These are phyloP conservation scores for Hoplodrina ambigua DNA, from an alignment of 2,888 invertebrate species.

Conservation along the genomic window DNA sequence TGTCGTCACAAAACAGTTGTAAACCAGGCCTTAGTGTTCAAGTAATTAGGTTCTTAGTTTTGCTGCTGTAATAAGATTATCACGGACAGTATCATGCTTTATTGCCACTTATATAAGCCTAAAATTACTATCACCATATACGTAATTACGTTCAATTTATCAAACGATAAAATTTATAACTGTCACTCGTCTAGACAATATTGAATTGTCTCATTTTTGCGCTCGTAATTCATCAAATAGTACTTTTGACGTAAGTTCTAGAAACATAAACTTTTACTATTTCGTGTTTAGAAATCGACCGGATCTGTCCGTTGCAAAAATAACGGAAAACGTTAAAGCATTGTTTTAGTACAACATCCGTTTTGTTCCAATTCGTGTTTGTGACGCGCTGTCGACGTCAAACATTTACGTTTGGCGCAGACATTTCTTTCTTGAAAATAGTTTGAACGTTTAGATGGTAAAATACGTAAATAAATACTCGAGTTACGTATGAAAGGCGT, in stretches of 20 bases:
- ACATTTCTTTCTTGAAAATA: slow-evolving; percentile 3
- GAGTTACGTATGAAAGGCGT: slow-evolving; percentile 48
- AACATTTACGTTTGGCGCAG: slow-evolving; percentile 20
- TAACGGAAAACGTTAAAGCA: slow-evolving; percentile 21
- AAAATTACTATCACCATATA: slow-evolving; percentile 43
- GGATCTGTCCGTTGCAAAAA: slow-evolving; percentile 13
- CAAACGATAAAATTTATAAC: slow-evolving; percentile 44
- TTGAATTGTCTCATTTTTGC: slow-evolving; percentile 26
- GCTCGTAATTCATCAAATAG: slow-evolving; percentile 14
- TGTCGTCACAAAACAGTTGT: too few species aligned
- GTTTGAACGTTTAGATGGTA: slow-evolving; percentile 12
- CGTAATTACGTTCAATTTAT: slow-evolving; percentile 35
- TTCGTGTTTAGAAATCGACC: slow-evolving; percentile 17
- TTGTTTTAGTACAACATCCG: slow-evolving; percentile 44
- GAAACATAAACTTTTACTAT: slow-evolving; percentile 4
- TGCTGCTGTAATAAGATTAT: slow-evolving; percentile 29
- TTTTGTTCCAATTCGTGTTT: slow-evolving; percentile 27
- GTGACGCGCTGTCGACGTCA: slow-evolving; percentile 51
- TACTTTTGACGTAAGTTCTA: slow-evolving; percentile 25
- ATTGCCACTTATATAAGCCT: slow-evolving; percentile 36
- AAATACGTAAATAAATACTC: slow-evolving; percentile 42
- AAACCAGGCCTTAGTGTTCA: too few species aligned
- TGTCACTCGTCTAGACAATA: slow-evolving; percentile 29
- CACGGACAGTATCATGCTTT: slow-evolving; percentile 26
- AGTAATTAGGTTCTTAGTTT: slow-evolving; percentile 25